Conservation (phyloP, 1,140 invertebrate genomes). For the Physella acuta region DNA sequence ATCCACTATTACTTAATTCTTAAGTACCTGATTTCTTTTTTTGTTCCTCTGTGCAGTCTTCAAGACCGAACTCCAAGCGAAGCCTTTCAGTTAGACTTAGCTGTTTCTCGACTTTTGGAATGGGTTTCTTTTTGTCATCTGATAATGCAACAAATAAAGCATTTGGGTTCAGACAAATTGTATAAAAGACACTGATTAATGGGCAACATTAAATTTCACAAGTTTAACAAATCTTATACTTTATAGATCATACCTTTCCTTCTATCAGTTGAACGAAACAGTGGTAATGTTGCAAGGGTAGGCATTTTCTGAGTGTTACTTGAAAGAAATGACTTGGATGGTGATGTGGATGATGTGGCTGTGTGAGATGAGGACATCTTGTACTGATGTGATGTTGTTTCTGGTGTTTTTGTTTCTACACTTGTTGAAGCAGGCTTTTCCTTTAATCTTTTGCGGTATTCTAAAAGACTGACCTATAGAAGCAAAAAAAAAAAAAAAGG, state of each 20-base stretch:
- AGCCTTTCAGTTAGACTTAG: slow-evolving; percentile 72
- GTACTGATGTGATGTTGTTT: slow-evolving; percentile 13
- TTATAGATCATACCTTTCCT: slow-evolving; percentile 18
- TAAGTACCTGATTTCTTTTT: slow-evolving; percentile 27
- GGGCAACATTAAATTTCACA: too few relatives aligned
- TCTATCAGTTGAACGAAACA: slow-evolving; percentile 31
- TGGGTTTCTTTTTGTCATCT: slow-evolving; percentile 22
- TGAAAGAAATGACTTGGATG: slow-evolving; percentile 26
- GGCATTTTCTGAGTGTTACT: slow-evolving; percentile 26
- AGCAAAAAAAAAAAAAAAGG: too few relatives aligned
- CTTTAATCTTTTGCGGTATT: slow-evolving; percentile 69
- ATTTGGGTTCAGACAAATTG: too few relatives aligned
- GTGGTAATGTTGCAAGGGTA: slow-evolving; percentile 38
- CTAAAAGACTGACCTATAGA: slow-evolving; percentile 73
- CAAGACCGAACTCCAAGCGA: slow-evolving; percentile 75
- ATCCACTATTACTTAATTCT: background rate
- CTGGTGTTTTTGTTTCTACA: slow-evolving; percentile 21
- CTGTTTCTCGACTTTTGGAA: slow-evolving; percentile 25
- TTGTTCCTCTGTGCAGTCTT: slow-evolving; percentile 68
- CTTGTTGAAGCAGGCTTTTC: slow-evolving; percentile 30
- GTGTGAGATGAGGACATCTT: slow-evolving; percentile 14
- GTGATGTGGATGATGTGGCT: slow-evolving; percentile 27
- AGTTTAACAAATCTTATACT: background rate
- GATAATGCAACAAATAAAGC: too few relatives aligned
- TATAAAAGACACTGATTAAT: too few relatives aligned